These are phyloP conservation scores for Gymnobelideus leadbeateri DNA, from an alignment of 2,113 vertebrate species.

Conservation along the genomic window DNA sequence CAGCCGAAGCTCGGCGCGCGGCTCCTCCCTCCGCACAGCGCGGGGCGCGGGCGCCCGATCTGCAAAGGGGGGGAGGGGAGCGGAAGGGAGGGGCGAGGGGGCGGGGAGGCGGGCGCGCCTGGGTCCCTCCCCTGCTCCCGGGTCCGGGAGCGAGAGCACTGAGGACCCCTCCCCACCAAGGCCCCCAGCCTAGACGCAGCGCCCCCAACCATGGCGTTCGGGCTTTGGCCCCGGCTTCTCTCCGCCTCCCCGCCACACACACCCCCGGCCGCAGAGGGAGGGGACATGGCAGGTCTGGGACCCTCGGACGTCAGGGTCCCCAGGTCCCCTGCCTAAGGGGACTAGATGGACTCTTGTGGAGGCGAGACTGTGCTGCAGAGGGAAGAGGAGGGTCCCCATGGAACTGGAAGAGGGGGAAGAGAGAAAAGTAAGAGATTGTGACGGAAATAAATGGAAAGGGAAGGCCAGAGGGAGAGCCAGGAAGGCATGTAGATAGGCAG, in stretches of 20 bases:
- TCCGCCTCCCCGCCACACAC: not conserved
- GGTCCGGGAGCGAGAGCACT: not conserved
- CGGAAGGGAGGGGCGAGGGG: constrained; percentile 40
- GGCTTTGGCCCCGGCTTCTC: not conserved
- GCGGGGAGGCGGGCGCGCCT: not conserved
- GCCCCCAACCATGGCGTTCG: not conserved
- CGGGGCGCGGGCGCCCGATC: constrained; percentile 44
- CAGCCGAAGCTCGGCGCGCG: constrained; percentile 58
- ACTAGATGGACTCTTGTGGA: not conserved
- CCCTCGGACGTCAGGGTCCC: not conserved
- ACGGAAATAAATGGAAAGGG: not conserved
- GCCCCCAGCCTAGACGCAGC: not conserved
- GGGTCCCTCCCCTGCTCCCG: not conserved
- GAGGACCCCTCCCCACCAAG: not conserved
- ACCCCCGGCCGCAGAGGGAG: not conserved
- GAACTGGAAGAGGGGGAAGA: not conserved
- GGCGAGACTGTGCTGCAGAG: not conserved
- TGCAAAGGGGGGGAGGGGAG: constrained; percentile 68
- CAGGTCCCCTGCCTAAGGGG: not conserved
- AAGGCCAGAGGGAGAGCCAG: not conserved
- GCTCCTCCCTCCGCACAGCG: constrained; percentile 74
- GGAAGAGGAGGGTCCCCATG: not conserved
- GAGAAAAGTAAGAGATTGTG: not conserved
- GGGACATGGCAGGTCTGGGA: not conserved
- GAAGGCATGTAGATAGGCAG: not conserved